Conservation (phyloP, 2,113 vertebrate genomes). For the Cyprinus carpio region DNA sequence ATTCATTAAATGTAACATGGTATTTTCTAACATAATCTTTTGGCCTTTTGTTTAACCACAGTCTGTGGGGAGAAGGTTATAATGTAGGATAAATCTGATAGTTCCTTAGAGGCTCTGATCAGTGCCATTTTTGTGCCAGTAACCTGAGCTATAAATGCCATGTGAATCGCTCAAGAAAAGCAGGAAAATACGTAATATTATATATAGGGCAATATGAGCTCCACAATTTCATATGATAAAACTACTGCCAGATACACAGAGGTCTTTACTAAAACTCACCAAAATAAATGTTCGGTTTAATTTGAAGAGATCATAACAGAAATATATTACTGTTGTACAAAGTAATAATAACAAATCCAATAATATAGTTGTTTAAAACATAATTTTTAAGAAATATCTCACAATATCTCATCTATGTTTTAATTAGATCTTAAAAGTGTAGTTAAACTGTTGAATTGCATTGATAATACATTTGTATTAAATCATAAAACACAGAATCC, state of each 20-base stretch:
- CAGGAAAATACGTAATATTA: not conserved
- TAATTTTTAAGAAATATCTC: not conserved
- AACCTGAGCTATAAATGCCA: not conserved
- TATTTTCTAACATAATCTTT: slow-evolving; percentile 15
- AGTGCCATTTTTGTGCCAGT: not conserved
- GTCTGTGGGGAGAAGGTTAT: not conserved
- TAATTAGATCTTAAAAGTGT: not conserved
- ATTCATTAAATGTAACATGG: slow-evolving; percentile 2
- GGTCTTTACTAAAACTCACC: no score
- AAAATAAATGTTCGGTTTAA: no score
- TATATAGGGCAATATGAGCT: not conserved
- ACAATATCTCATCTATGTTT: not conserved
- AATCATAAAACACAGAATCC: no score
- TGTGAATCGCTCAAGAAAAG: not conserved
- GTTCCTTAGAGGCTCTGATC: slow-evolving; percentile 10
- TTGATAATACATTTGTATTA: no score
- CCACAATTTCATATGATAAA: no score
- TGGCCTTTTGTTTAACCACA: slow-evolving; percentile 28
- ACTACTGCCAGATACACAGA: no score
- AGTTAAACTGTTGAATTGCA: not conserved
- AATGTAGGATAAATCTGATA: slow-evolving; percentile 15
- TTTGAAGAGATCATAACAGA: no score
- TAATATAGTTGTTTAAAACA: not conserved
- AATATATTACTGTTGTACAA: no score
- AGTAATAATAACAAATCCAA: no score